Conservation (phyloP, 1,140 invertebrate species). For the Calliopsis andreniformis region DNA sequence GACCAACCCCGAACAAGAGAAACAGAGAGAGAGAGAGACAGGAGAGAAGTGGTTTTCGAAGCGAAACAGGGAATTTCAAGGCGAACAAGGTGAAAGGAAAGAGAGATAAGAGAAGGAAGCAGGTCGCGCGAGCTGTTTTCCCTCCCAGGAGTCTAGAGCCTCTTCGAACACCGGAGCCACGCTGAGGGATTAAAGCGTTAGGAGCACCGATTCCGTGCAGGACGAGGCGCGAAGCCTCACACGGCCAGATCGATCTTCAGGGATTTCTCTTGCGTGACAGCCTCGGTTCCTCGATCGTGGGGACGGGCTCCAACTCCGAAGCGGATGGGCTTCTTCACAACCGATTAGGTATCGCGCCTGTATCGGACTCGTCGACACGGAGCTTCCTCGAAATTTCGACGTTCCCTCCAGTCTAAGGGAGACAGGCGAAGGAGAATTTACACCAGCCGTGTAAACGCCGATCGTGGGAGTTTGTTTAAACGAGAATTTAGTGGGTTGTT, state of each 20-base stretch:
- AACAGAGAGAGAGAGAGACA: not conserved
- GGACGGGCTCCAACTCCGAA: not conserved
- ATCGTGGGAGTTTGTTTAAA: constrained; percentile 22
- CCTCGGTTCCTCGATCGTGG: constrained; percentile 12
- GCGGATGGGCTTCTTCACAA: constrained; percentile 30
- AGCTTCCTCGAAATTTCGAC: constrained; percentile 33
- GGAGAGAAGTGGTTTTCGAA: constrained; percentile 7
- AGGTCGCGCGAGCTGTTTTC: constrained; percentile 40
- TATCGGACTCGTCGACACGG: constrained; percentile 10
- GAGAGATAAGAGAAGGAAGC: not conserved
- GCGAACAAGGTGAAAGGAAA: not conserved
- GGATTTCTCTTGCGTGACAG: constrained; percentile 51
- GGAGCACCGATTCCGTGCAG: constrained; percentile 54
- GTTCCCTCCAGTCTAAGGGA: too few relatives aligned
- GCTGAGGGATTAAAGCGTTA: constrained; percentile 65
- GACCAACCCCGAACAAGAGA: not conserved
- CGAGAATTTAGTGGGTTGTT: constrained; percentile 46
- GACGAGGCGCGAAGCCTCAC: constrained; percentile 65
- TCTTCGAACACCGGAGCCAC: constrained; percentile 34
- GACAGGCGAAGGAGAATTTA: not conserved
- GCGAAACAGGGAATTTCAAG: constrained; percentile 7
- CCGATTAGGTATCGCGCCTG: constrained; percentile 21
- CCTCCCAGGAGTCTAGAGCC: constrained; percentile 11
- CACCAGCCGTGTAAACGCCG: constrained; percentile 26
- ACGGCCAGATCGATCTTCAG: constrained; percentile 56